These are phyloP conservation scores for Origma solitaria DNA, from an alignment of 2,113 vertebrate genomes.

Conservation along the genomic window DNA sequence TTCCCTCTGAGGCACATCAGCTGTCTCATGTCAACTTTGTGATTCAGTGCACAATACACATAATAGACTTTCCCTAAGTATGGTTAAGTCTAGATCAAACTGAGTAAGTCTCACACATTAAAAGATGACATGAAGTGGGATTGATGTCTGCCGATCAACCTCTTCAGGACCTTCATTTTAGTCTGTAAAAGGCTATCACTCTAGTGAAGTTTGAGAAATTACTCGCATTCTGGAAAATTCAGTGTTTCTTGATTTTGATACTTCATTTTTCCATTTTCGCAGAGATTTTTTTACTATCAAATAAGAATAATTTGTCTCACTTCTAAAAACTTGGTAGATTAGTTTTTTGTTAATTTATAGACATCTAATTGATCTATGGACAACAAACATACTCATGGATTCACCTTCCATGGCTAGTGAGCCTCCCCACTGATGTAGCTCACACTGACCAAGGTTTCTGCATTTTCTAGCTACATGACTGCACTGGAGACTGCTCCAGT, in stretches of 20 bases:
- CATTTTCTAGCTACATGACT: conserved; percentile 33
- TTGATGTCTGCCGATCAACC: not conserved
- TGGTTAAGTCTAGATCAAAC: not conserved
- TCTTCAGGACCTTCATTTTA: not conserved
- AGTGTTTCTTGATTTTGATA: not conserved
- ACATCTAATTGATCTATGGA: not conserved
- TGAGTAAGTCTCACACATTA: not conserved
- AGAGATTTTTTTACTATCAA: not conserved
- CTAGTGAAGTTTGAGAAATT: not conserved
- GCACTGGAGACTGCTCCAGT: conserved; percentile 25
- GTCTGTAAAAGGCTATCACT: not conserved
- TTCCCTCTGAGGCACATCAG: not conserved
- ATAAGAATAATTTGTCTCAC: not conserved
- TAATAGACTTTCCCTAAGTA: not conserved
- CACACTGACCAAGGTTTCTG: not conserved
- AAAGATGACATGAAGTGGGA: not conserved
- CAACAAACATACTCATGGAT: not conserved
- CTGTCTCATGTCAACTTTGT: not conserved
- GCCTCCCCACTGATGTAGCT: not conserved
- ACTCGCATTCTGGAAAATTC: not conserved
- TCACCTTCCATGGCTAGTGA: not conserved
- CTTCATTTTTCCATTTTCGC: not conserved
- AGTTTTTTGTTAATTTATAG: not conserved
- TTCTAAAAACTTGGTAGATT: not conserved
- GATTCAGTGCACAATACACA: not conserved